phyloP scores from a whole-genome alignment of 1,140 invertebrate genomes.

The Drosophila busckii region DNA sequence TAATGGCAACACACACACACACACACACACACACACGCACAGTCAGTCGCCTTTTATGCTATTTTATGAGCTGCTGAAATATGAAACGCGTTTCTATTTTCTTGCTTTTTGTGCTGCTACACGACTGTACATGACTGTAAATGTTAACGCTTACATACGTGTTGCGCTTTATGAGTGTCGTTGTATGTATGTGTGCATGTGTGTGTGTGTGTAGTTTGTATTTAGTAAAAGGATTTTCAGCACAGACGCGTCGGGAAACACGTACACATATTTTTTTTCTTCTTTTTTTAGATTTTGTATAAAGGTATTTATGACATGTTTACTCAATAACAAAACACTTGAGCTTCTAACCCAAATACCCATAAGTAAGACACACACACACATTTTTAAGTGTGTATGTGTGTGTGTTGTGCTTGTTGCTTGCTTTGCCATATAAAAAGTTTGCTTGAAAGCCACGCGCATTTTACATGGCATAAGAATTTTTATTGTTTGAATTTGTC shows the following conservation, averaged over 20 bases:
- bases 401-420: not conserved
- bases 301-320: slow-evolving; percentile 69
- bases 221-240: slow-evolving; percentile 63
- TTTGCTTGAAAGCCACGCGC: not conserved
- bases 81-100: slow-evolving; percentile 51
- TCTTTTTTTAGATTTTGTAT: no score
- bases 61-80: slow-evolving; percentile 58
- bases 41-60: slow-evolving; percentile 26
- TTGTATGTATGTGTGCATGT: not conserved
- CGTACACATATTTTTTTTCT: slow-evolving; percentile 57
- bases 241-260: slow-evolving; percentile 21
- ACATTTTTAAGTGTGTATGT: not conserved
- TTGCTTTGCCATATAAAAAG: slow-evolving; percentile 1
- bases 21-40: slow-evolving; percentile 11
- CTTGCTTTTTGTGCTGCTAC: no score
- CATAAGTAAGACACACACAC: slow-evolving; percentile 47
- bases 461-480: slow-evolving; percentile 6
- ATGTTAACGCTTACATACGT: slow-evolving; percentile 16
- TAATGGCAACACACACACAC: not conserved
- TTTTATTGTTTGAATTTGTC: slow-evolving; percentile 21
- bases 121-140: not conserved
- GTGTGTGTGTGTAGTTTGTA: slow-evolving; percentile 42
- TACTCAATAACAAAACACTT: slow-evolving; percentile 70
- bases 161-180: slow-evolving; percentile 8
- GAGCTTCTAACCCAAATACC: slow-evolving; percentile 69